These are phyloP conservation scores for Oncorhynchus kisutch DNA, from an alignment of 2,113 vertebrate genomes.

Conservation along the genomic window DNA sequence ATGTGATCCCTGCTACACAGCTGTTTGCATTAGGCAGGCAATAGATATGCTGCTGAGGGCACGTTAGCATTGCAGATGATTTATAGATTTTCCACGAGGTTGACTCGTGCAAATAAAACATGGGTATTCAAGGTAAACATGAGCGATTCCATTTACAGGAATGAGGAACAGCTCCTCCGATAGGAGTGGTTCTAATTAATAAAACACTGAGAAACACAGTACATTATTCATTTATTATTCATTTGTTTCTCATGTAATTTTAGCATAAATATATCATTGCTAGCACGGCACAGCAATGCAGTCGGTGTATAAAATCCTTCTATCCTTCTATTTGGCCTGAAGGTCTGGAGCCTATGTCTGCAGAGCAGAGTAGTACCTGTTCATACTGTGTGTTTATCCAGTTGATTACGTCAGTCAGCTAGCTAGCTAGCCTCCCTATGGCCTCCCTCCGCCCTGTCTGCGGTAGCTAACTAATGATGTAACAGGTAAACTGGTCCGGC, in stretches of 20 bases:
- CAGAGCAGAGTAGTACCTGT: not conserved
- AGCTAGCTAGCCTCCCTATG: not conserved
- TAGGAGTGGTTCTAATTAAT: conserved; percentile 26
- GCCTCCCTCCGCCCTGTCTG: not conserved
- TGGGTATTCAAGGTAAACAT: conserved; percentile 54
- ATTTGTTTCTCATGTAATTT: not conserved
- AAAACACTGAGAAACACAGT: conserved; percentile 44
- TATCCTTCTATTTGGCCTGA: not conserved
- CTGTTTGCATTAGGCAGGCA: conserved; percentile 36
- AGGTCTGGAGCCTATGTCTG: not conserved
- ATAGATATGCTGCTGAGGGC: conserved; percentile 30
- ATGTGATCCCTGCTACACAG: conserved; percentile 8
- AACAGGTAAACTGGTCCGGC: conserved; percentile 64
- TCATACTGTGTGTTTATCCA: conserved; percentile 12
- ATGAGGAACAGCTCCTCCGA: conserved; percentile 19
- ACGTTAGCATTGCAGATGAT: conserved; percentile 46
- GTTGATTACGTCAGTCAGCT: conserved; percentile 26
- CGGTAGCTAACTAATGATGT: conserved; percentile 57
- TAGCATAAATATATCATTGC: not conserved
- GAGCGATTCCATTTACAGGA: conserved; percentile 41
- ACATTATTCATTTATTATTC: conserved; percentile 7
- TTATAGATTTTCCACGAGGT: conserved; percentile 70
- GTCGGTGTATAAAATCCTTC: not conserved
- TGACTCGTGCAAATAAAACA: conserved; percentile 67
- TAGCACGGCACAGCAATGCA: not conserved